Evolutionary conservation across 2,113 vertebrate genomes (phyloP).

Genomic region (Rhipidura dahli): DNA sequence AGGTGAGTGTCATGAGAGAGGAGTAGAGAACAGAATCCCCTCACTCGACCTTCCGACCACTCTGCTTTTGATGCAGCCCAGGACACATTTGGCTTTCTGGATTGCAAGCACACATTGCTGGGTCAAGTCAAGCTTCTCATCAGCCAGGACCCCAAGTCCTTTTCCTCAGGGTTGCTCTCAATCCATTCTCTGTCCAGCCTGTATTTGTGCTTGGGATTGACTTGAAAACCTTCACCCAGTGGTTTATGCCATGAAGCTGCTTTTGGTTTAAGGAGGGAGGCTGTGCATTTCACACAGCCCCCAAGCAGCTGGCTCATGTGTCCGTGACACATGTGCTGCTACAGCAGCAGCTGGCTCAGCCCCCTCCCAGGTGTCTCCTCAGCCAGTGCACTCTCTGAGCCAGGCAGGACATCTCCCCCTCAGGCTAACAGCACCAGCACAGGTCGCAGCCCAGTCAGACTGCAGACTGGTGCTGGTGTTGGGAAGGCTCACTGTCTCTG

Average conservation of each 20-base stretch:
- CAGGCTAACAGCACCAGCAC: not conserved
- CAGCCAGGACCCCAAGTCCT: not conserved
- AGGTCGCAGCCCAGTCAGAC: not conserved
- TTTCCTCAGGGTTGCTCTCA: not conserved
- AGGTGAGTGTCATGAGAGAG: not conserved
- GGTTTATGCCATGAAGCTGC: not conserved
- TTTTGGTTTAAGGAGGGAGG: not conserved
- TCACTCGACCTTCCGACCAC: not conserved
- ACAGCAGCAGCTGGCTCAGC: not conserved
- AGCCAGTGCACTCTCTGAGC: accelerated
- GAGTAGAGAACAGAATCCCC: not conserved
- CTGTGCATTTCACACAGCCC: not conserved
- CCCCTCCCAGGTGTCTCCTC: not conserved
- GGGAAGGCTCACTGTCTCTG: accelerated
- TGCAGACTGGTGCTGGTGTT: not conserved
- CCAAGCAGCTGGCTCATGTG: accelerated
- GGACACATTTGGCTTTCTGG: not conserved
- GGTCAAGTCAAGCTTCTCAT: not conserved
- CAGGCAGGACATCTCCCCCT: not conserved
- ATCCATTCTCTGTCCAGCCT: not conserved
- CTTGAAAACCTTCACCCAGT: not conserved
- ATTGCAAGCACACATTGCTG: not conserved
- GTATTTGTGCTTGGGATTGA: not conserved
- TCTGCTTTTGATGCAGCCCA: not conserved
- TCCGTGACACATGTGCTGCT: accelerated